A percentile compares a stretch with the other conserved stretches of the same genome.
Conservation (phyloP, 2,113 vertebrate species). For the Tragelaphus imberbis region DNA sequence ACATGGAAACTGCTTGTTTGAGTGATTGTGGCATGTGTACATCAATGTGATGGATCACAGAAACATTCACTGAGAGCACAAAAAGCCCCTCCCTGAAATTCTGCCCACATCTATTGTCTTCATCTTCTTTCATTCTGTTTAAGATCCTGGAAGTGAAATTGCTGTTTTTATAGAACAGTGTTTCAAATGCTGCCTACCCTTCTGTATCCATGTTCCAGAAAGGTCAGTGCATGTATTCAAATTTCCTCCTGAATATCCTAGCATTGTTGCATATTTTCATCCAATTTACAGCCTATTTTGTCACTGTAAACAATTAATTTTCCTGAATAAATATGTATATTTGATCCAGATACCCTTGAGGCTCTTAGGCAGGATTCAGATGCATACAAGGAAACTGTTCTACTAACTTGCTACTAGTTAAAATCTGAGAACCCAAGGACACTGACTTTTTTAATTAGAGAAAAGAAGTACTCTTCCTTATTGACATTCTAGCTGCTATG, state of each 20-base stretch:
- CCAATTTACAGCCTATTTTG: conserved; percentile 60
- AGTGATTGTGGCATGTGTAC: neutral
- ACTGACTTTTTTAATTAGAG: conserved; percentile 30
- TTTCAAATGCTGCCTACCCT: neutral
- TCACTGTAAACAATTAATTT: conserved; percentile 68
- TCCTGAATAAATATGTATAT: conserved; percentile 68
- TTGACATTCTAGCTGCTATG: conserved; percentile 16
- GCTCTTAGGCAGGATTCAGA: conserved; percentile 49
- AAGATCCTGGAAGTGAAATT: neutral
- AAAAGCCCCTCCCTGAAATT: neutral
- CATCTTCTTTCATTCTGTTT: neutral
- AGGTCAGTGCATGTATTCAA: conserved; percentile 67
- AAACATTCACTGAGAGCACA: neutral
- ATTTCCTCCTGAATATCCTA: conserved; percentile 60
- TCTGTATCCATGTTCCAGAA: conserved; percentile 7
- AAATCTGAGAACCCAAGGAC: conserved; percentile 15
- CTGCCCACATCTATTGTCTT: neutral
- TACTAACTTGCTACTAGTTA: conserved; percentile 43
- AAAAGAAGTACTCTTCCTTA: conserved; percentile 36
- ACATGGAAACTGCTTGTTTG: neutral
- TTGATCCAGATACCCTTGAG: conserved; percentile 59
- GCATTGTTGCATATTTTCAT: conserved; percentile 62
- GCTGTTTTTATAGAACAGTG: neutral
- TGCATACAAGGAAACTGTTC: conserved; percentile 21
- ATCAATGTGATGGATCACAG: neutral